These are phyloP conservation scores for Morpho deidamia DNA, from an alignment of 2,888 invertebrate genomes.

Conservation along the genomic window DNA sequence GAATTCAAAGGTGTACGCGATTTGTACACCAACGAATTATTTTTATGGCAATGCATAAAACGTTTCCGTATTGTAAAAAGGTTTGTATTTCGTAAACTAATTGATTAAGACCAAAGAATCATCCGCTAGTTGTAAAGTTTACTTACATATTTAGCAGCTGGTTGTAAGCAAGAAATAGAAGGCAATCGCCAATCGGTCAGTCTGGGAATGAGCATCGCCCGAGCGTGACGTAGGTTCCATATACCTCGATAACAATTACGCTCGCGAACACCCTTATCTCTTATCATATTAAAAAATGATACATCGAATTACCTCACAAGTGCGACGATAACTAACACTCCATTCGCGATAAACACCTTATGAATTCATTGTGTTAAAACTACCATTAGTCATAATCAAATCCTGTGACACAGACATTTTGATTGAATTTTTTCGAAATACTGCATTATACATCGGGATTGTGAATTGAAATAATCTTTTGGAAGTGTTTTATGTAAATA, in stretches of 20 bases:
- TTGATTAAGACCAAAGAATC: not conserved
- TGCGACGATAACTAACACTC: conserved; percentile 51
- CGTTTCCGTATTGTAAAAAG: not conserved
- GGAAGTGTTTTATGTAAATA: not conserved
- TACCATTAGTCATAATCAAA: conserved; percentile 32
- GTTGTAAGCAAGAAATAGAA: conserved; percentile 4
- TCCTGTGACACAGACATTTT: conserved; percentile 6
- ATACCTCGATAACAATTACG: conserved; percentile 16
- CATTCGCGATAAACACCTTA: conserved; percentile 44
- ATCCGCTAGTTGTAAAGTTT: not conserved
- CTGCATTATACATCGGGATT: not conserved
- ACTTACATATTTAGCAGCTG: conserved; percentile 5
- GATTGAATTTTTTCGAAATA: not conserved
- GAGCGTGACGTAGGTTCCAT: conserved; percentile 24
- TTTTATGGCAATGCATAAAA: too few relatives aligned
- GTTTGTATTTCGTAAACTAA: not conserved
- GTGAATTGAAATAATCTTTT: not conserved
- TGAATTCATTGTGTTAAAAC: conserved; percentile 34
- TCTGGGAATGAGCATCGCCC: conserved; percentile 27
- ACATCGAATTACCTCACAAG: conserved; percentile 64
- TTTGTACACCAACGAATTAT: too few relatives aligned
- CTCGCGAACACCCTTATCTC: conserved; percentile 49
- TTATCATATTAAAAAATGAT: conserved; percentile 58
- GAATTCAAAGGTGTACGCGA: too few relatives aligned
- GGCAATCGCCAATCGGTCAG: conserved; percentile 23